Conservation (phyloP, 2,797 vertebrate species). For the Pteronotus mesoamericanus region DNA sequence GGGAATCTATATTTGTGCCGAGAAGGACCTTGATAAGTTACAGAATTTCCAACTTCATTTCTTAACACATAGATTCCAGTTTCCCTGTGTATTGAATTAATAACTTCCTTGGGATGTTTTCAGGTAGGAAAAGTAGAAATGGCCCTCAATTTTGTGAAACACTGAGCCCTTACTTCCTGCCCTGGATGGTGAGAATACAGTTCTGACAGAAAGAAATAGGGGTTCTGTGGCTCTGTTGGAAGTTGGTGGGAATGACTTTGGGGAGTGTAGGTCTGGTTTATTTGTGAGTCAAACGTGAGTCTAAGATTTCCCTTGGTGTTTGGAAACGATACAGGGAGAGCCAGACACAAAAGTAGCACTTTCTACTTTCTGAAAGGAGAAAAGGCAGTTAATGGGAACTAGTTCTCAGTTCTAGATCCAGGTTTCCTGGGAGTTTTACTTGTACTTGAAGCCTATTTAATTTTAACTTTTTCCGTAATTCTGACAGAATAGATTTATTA, state of each 20-base stretch:
- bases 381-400: background rate
- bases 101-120: background rate
- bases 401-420: background rate
- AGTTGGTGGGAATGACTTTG: background rate
- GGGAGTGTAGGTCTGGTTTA: background rate
- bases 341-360: background rate
- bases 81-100: background rate
- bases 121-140: background rate
- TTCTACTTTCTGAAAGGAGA: background rate
- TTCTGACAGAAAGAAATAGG: background rate
- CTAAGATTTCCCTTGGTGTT: background rate
- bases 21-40: background rate
- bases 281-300: background rate
- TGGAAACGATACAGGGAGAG: background rate
- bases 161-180: background rate
- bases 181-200: background rate
- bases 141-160: background rate
- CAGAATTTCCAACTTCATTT: slow-evolving; percentile 22
- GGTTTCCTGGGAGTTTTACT: slow-evolving; percentile 6
- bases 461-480: background rate
- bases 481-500: slow-evolving; percentile 29
- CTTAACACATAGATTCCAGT: background rate
- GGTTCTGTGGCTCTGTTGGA: background rate
- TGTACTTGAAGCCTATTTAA: slow-evolving; percentile 10
- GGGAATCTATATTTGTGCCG: background rate